Conservation (phyloP, 2,797 vertebrate genomes). For the Heliangelus exortis region DNA sequence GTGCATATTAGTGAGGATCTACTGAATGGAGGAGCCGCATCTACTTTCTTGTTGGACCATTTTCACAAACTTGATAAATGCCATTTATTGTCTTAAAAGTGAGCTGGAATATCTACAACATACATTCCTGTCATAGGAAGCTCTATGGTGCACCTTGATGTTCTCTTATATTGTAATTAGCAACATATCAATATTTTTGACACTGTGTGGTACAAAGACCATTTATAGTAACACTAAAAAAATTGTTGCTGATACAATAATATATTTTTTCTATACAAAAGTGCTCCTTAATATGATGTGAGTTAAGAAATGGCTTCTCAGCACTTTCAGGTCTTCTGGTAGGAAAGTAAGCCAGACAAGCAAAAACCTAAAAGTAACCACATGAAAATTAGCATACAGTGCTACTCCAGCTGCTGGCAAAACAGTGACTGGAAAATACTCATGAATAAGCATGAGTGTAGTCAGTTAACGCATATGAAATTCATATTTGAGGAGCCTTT, state of each 20-base stretch:
- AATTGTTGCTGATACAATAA: constrained; percentile 54
- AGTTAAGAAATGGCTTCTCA: constrained; percentile 37
- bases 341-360: constrained; percentile 29
- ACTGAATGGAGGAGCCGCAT: constrained; percentile 19
- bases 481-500: constrained; percentile 53
- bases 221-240: constrained; percentile 55
- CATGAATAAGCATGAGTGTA: neutral
- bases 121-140: constrained; percentile 68
- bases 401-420: neutral
- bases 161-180: constrained; percentile 69
- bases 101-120: constrained; percentile 60
- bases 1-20: constrained; percentile 46
- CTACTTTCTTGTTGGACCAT: constrained; percentile 59
- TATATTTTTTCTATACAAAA: constrained; percentile 64
- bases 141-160: constrained; percentile 57
- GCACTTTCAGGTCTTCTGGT: constrained; percentile 56
- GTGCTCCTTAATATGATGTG: constrained; percentile 52
- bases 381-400: constrained; percentile 29
- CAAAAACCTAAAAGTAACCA: constrained; percentile 21
- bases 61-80: constrained; percentile 52
- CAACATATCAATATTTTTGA: constrained; percentile 70
- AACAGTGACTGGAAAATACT: neutral
- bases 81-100: constrained; percentile 70
- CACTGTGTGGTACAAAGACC: constrained; percentile 57
- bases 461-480: constrained; percentile 4